Conservation (phyloP, 2,888 invertebrate genomes). For the Parelbella ahira region DNA sequence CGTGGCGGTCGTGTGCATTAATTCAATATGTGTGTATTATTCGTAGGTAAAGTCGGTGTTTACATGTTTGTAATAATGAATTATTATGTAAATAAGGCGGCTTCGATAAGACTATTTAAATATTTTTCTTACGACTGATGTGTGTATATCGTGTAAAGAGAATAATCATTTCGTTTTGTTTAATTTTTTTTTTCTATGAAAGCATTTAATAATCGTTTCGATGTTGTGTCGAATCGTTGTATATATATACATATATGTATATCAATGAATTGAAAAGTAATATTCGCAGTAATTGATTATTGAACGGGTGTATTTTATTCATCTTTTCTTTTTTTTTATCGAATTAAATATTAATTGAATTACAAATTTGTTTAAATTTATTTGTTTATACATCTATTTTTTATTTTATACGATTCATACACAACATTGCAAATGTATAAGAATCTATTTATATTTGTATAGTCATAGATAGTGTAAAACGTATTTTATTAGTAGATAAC, state of each 20-base stretch:
- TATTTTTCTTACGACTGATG: constrained; percentile 69
- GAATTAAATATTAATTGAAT: too few species aligned
- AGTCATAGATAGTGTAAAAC: constrained; percentile 30
- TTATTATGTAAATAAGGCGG: constrained; percentile 43
- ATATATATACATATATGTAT: too few species aligned
- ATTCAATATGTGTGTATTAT: neutral
- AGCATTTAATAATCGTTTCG: constrained; percentile 49
- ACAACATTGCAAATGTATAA: constrained; percentile 31
- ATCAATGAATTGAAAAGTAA: too few species aligned
- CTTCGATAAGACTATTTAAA: constrained; percentile 42
- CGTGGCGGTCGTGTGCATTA: too few species aligned
- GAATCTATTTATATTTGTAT: constrained; percentile 32
- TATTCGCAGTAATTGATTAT: too few species aligned
- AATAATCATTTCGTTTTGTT: too few species aligned
- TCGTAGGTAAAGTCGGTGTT: constrained; percentile 28
- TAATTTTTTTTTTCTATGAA: constrained; percentile 41
- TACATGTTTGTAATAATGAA: constrained; percentile 32
- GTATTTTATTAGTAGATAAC: constrained; percentile 25
- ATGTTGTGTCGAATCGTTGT: constrained; percentile 42
- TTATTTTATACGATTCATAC: constrained; percentile 26
- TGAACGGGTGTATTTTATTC: too few species aligned
- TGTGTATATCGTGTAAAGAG: constrained; percentile 65
- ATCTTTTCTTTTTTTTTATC: too few species aligned
- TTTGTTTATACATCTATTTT: too few species aligned
- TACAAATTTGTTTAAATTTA: too few species aligned